Evolutionary conservation across 2,888 invertebrate genomes (phyloP), one percentile per base, ranked within the genome.

Genomic region (Serripes groenlandicus): DNA sequence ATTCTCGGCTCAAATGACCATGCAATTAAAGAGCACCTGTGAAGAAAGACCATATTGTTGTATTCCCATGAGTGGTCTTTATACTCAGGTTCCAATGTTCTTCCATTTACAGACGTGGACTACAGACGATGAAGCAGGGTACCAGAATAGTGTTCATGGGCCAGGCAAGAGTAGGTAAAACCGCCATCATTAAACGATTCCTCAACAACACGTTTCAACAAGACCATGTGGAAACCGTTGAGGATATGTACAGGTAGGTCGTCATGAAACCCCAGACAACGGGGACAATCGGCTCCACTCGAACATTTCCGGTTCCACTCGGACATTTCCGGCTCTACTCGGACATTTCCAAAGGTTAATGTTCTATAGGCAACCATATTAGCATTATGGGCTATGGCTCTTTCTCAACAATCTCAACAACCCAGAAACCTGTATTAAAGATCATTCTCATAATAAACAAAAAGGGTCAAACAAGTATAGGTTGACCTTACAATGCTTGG

Each of bases 141-240:
- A 97, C 97, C 92, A 96, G 98, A 78, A 95, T 98, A 91, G 97
- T 98, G 76, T 96, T 97, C 58, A 95, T 98, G 66, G 98, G 98
- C 15, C 97, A 97, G 2, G 96, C 96, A 2, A 97, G 97, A 95
- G 98, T 98, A 64, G 99, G 99, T 69, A 99, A 99, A 95, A 98
- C 98, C 30, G 97, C 98, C 77, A 97, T 99, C 89, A 97, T 99
- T 93, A 96, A 97, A 88, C 97, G 98, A 94, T 99, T 99, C 95
- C 96, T 99, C 4, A 98, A 98, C 95, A 96, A 96, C 92, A 97
- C 97, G 73, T 99, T 98, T 95, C 97, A 97, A 11, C 96, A 97
- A 21, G 98, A 98, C 94, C 98, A 99, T 95, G 98, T 98, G 94
- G 96, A 98, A 84, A 99, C 99, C n/a, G 97, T 99, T 64, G 99